A percentile compares a stretch with the other conserved stretches of the same genome.
phyloP scores from a whole-genome alignment of 35 echinoderm and acorn worm species.

The Chiridota heheva region DNA sequence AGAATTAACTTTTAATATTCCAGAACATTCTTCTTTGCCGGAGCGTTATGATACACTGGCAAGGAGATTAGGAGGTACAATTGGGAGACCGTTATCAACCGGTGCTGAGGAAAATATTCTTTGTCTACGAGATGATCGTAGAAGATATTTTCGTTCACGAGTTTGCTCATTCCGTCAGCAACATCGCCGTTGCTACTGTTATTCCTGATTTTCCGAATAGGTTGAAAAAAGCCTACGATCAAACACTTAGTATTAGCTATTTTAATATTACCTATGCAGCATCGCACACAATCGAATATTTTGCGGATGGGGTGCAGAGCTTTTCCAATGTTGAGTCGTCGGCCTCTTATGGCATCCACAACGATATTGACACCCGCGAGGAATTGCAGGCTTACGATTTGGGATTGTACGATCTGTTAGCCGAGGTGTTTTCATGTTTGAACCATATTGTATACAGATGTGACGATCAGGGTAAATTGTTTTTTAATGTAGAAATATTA shows the following conservation, averaged over 20 bases:
- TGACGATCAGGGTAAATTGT: conserved; percentile 40
- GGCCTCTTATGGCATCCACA: conserved; percentile 28
- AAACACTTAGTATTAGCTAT: conserved; percentile 42
- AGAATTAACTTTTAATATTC: conserved; percentile 65
- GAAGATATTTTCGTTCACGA: conserved; percentile 86
- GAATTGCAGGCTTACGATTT: conserved; percentile 78
- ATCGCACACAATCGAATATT: conserved; percentile 81
- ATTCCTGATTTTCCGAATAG: conserved; percentile 25
- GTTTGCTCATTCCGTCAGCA: conserved; percentile 78
- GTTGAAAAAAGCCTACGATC: conserved; percentile 69
- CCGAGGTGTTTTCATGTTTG: conserved; percentile 83
- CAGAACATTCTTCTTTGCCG: conserved; percentile 70
- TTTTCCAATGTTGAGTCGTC: conserved; percentile 60
- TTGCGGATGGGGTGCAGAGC: conserved; percentile 84
- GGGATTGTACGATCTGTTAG: conserved; percentile 60
- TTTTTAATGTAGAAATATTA: too few species aligned
- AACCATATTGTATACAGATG: conserved; percentile 85
- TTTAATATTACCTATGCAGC: conserved; percentile 68
- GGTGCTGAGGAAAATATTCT: conserved; percentile 87
- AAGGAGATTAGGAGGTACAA: conserved; percentile 71
- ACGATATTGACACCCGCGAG: conserved; percentile 63
- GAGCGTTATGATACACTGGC: conserved; percentile 14
- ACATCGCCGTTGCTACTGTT: conserved; percentile 52
- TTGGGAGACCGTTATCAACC: conserved; percentile 79
- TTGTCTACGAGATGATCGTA: conserved; percentile 57